Evolutionary conservation across 2,113 vertebrate species (phyloP).

Genomic region (Toxotes jaculatrix): DNA sequence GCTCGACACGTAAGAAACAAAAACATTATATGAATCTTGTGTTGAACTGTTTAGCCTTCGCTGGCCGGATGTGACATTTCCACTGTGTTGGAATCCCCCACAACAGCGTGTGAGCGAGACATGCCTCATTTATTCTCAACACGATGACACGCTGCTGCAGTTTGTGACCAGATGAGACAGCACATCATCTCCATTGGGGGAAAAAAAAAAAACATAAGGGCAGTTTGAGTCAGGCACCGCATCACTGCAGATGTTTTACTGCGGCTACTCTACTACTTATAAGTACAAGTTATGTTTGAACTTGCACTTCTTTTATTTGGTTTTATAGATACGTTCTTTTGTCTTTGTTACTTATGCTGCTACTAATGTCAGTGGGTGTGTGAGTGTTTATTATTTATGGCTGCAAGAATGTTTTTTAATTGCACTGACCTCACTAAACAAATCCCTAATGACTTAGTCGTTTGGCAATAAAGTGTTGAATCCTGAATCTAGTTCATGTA

Average conservation of each 20-base stretch:
- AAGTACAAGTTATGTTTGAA: too few relatives aligned
- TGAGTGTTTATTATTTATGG: too few relatives aligned
- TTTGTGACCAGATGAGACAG: neutral
- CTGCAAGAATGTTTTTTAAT: too few relatives aligned
- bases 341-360: too few relatives aligned
- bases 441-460: too few relatives aligned
- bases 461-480: too few relatives aligned
- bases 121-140: neutral
- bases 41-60: neutral
- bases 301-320: too few relatives aligned
- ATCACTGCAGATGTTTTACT: neutral
- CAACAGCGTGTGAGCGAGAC: neutral
- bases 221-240: neutral
- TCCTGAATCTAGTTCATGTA: too few relatives aligned
- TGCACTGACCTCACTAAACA: too few relatives aligned
- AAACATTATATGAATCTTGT: neutral
- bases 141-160: neutral
- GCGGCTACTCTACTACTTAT: neutral
- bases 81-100: neutral
- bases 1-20: neutral
- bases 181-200: neutral
- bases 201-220: neutral
- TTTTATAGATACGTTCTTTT: too few relatives aligned
- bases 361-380: too few relatives aligned
- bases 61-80: neutral